Conservation (phyloP, 1,140 invertebrate species). For the Bombus cullumanus region DNA sequence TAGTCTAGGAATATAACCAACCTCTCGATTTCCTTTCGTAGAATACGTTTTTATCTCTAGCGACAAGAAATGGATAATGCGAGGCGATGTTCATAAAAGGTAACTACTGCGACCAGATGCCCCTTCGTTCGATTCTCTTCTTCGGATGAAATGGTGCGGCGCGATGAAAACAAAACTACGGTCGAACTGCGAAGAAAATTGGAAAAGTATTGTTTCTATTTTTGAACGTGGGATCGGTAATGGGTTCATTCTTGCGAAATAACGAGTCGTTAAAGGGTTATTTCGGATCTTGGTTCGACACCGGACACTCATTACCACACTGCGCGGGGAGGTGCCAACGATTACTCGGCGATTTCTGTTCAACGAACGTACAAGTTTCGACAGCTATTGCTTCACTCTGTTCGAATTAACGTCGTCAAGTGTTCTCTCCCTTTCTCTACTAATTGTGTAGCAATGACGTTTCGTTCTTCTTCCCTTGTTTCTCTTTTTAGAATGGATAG, state of each 20-base stretch:
- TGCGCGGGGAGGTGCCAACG: not conserved
- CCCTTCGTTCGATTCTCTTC: conserved; percentile 40
- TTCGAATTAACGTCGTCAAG: not conserved
- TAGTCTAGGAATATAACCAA: not conserved
- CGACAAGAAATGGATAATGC: not conserved
- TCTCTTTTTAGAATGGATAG: not conserved
- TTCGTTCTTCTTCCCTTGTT: not conserved
- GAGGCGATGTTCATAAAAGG: conserved; percentile 49
- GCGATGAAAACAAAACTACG: conserved; percentile 23
- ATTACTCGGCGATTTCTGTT: conserved; percentile 4
- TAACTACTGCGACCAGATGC: conserved; percentile 35
- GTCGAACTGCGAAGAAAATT: conserved; percentile 45
- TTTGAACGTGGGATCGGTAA: not conserved
- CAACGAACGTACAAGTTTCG: not conserved
- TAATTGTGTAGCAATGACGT: not conserved
- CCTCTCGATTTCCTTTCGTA: not conserved
- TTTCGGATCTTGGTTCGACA: not conserved
- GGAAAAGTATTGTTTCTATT: conserved; percentile 19
- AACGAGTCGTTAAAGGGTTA: conserved; percentile 13
- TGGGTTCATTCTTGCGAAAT: conserved; percentile 13
- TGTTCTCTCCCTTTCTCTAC: not conserved
- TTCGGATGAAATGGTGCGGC: not conserved
- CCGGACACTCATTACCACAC: not conserved
- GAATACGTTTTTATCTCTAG: not conserved
- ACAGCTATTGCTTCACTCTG: not conserved